Conservation (phyloP, 2,113 vertebrate species). For the Uria lomvia region DNA sequence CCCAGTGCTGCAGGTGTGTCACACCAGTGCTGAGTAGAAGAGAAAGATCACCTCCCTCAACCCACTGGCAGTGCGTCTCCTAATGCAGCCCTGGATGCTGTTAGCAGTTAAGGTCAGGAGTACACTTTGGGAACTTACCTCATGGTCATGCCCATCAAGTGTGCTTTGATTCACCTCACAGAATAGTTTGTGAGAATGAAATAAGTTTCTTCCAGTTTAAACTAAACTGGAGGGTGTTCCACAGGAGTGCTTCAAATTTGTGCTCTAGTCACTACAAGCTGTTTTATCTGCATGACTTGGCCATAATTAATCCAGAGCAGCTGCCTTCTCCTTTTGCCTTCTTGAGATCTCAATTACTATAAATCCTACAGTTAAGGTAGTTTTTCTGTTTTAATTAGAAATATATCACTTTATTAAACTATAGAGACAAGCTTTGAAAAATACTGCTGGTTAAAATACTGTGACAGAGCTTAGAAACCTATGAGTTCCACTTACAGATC, state of each 20-base stretch:
- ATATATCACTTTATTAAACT: background rate
- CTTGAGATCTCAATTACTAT: background rate
- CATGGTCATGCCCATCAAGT: background rate
- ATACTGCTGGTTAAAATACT: background rate
- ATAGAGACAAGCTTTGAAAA: background rate
- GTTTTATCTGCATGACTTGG: background rate
- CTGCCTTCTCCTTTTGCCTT: background rate
- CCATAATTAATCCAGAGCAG: background rate
- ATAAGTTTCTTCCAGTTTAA: background rate
- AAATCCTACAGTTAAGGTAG: background rate
- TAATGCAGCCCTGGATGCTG: background rate
- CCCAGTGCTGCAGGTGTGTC: background rate
- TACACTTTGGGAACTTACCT: background rate
- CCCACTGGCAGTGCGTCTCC: background rate
- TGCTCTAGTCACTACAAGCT: background rate
- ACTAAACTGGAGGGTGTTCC: background rate
- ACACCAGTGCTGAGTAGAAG: background rate
- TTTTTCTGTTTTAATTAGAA: background rate
- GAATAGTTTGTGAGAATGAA: background rate
- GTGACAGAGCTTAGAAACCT: background rate
- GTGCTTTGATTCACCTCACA: background rate
- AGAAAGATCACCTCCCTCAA: background rate
- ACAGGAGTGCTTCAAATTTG: background rate
- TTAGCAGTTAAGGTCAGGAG: background rate
- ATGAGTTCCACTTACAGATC: background rate